Percentiles rank a stretch among this genome's conserved stretches.
These are phyloP conservation scores for Polypterus bichir DNA, from an alignment of 2,113 vertebrate genomes.

Conservation along the genomic window DNA sequence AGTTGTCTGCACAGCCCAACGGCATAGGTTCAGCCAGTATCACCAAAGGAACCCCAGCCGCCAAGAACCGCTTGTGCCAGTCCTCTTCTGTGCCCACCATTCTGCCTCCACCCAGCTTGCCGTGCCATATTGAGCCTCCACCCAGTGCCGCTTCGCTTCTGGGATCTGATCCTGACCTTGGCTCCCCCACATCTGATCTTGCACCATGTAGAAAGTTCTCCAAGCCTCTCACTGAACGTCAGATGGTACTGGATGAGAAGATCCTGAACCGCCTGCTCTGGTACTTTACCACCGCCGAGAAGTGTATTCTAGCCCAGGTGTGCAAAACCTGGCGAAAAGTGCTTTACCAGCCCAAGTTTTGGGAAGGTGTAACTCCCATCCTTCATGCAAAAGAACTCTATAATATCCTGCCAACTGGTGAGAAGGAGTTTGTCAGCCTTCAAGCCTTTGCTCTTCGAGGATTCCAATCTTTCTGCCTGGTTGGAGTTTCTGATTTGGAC, in stretches of 20 bases:
- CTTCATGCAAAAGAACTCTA: slow-evolving; percentile 97
- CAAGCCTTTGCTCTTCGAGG: slow-evolving; percentile 86
- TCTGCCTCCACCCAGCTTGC: slow-evolving; percentile 58
- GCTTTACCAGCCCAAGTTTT: slow-evolving; percentile 97
- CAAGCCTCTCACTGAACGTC: slow-evolving; percentile 62
- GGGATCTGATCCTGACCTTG: slow-evolving; percentile 48
- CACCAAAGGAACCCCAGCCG: slow-evolving; percentile 93
- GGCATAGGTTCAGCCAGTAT: slow-evolving; percentile 90
- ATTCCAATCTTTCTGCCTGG: slow-evolving; percentile 90
- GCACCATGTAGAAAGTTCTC: slow-evolving; percentile 48
- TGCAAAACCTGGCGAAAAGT: slow-evolving; percentile 91
- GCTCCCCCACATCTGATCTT: slow-evolving; percentile 45
- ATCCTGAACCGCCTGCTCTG: slow-evolving; percentile 88
- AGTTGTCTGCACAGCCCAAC: slow-evolving; percentile 85
- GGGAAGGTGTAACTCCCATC: slow-evolving; percentile 85
- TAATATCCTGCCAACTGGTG: slow-evolving; percentile 66
- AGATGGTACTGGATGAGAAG: slow-evolving; percentile 85
- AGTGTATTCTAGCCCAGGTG: slow-evolving; percentile 87
- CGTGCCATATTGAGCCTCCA: slow-evolving; percentile 64
- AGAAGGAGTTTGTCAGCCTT: slow-evolving; percentile 94
- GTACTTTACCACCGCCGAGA: slow-evolving; percentile 93
- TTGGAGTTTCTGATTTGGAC: slow-evolving; percentile 95
- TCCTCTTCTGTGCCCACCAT: slow-evolving; percentile 80
- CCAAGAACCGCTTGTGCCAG: slow-evolving; percentile 93
- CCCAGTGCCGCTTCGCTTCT: slow-evolving; percentile 63